Evolutionary conservation across 2,888 invertebrate genomes (phyloP), one percentile per base, ranked within the genome.

Genomic region (Heliconius cydno): DNA sequence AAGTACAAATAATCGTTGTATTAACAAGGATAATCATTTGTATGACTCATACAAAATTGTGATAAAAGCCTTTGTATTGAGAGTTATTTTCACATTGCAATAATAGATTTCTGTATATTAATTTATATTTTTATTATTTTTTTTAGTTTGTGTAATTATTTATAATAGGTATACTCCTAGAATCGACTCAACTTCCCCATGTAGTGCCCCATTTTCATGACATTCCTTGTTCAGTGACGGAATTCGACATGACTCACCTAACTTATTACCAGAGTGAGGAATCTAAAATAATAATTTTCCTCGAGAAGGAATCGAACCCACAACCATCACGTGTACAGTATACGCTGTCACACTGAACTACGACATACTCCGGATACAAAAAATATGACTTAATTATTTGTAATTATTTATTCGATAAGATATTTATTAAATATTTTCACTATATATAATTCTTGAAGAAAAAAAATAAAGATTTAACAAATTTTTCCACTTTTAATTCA

Each of bases 1-100:
- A 46, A 70, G 41, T 38, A 70, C 25, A 70, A 46, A 41, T 46
- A 25, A 46, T 13, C 70, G 1, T 41, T 41, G 68, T 70, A 5
- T 25, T 25, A 70, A 70, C n/a, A 13, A 41, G 70, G 25, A 41
- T 41, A 68, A 68, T 25, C 13, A 15, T 70, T 46, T 46, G 41
- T 70, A 46, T 70, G 70, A 70, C 41, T 70, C n/a, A 70, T 70
- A 68, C 68, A 41, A 41, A 41, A 34, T 68, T 65, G 25, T 15
- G 30, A 68, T 41, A 68, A 38, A n/a, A 25, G n/a, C 5, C 13
- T 41, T 41, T 68, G 70, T 70, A 70, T 46, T 41, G 70, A 28
- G 2, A 25, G 9, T 15, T 25, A 70, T 28, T 70, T 70, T 12
- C 2, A 22, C 41, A 70, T 46, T 25, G 15, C 41, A n/a, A 25